phyloP scores from a whole-genome alignment of 2,797 vertebrate genomes.

The Chaenodraco wilsoni region DNA sequence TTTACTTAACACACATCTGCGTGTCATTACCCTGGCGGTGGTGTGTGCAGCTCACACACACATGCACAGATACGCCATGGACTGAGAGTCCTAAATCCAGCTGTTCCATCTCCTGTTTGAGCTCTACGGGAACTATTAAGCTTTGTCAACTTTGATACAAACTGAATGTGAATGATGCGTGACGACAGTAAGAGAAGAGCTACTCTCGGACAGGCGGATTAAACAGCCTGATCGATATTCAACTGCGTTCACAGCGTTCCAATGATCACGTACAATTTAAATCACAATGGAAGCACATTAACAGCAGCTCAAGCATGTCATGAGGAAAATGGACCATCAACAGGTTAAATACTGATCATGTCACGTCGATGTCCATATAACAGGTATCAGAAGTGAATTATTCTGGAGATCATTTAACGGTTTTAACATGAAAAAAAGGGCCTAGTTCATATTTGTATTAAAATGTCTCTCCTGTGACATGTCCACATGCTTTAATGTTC shows the following conservation, averaged over 20 bases:
- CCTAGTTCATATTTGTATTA: no score
- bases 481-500: no score
- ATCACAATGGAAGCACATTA: conserved; percentile 36
- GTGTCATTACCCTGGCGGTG: conserved; percentile 74
- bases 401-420: not conserved
- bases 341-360: conserved; percentile 5
- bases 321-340: conserved; percentile 22
- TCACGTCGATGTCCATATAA: conserved; percentile 8
- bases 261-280: conserved; percentile 25
- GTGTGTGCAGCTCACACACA: conserved; percentile 28
- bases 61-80: conserved; percentile 19
- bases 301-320: conserved; percentile 24
- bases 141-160: conserved; percentile 50
- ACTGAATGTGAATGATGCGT: conserved; percentile 41
- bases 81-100: conserved; percentile 27
- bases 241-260: conserved; percentile 34
- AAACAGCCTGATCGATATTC: conserved; percentile 60
- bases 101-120: conserved; percentile 54
- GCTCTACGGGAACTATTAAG: conserved; percentile 55
- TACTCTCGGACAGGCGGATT: conserved; percentile 51
- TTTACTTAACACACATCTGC: conserved; percentile 86
- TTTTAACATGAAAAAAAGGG: not conserved
- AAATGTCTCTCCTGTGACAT: no score
- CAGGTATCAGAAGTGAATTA: not conserved
- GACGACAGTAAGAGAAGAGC: conserved; percentile 33